Conservation (phyloP, 1,140 invertebrate genomes). For the Gryllus bimaculatus region DNA sequence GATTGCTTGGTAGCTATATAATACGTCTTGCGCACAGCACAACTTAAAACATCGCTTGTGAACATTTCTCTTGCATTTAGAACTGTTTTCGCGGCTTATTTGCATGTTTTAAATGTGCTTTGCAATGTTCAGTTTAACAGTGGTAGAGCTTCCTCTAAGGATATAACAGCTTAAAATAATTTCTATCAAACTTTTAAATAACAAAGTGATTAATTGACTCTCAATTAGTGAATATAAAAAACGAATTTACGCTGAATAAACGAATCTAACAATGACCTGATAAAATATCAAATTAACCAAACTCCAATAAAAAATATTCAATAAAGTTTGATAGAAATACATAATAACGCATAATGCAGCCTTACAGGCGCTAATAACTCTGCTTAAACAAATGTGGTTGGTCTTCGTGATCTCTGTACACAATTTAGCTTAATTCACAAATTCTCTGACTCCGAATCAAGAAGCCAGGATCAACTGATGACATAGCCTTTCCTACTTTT, state of each 20-base stretch:
- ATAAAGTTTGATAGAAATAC: neutral
- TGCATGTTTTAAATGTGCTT: neutral
- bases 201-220: neutral
- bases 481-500: too few species aligned
- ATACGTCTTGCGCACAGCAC: neutral
- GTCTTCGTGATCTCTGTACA: neutral
- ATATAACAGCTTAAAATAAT: neutral
- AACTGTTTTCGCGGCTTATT: neutral
- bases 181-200: neutral
- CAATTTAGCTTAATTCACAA: neutral
- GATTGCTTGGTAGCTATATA: neutral
- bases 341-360: neutral
- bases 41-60: neutral
- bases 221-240: neutral
- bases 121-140: neutral
- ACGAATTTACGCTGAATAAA: neutral
- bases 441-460: neutral
- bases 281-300: neutral
- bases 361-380: neutral
- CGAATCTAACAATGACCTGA: neutral
- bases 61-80: neutral
- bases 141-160: neutral
- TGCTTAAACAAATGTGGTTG: neutral
- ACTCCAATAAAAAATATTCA: neutral
- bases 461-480: neutral